These are phyloP conservation scores for Lordiphosa collinella DNA, from an alignment of 1,140 invertebrate genomes.

Conservation along the genomic window DNA sequence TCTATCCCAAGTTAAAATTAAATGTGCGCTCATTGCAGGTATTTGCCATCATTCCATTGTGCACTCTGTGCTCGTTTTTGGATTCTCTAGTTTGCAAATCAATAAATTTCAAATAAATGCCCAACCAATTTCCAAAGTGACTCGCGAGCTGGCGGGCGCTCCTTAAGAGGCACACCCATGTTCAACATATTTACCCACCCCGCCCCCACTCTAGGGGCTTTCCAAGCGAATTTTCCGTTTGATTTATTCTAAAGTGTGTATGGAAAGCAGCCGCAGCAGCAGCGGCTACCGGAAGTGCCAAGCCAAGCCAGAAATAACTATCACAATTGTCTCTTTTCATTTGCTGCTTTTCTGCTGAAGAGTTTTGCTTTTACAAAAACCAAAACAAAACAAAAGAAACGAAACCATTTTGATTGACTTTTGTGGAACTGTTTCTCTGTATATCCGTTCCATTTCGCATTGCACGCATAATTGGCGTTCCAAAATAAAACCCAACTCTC, in stretches of 20 bases:
- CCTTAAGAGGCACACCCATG: conserved; percentile 45
- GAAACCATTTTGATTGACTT: conserved; percentile 52
- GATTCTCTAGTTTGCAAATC: conserved; percentile 60
- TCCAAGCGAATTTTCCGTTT: conserved; percentile 58
- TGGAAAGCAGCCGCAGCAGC: conserved; percentile 5
- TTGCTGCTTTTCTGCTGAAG: conserved; percentile 32
- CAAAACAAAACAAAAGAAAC: conserved; percentile 28
- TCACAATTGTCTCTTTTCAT: conserved; percentile 35
- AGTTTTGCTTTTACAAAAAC: conserved; percentile 30
- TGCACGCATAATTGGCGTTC: conserved; percentile 75
- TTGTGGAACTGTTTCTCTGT: conserved; percentile 35
- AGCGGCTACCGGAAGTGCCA: conserved; percentile 63
- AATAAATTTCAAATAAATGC: conserved; percentile 69
- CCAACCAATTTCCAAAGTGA: conserved; percentile 57
- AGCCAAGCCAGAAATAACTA: conserved; percentile 41
- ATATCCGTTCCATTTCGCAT: conserved; percentile 76
- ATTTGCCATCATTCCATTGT: conserved; percentile 2
- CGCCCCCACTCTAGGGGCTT: conserved; percentile 29
- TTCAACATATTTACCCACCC: not conserved
- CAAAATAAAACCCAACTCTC: conserved; percentile 19
- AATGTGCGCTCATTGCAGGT: conserved; percentile 42
- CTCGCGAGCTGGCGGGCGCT: conserved; percentile 63
- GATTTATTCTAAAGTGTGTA: conserved; percentile 64
- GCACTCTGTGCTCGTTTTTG: conserved; percentile 7
- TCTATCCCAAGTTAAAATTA: conserved; percentile 40